phyloP scores from a whole-genome alignment of 2,113 vertebrate genomes.

The Strix uralensis region DNA sequence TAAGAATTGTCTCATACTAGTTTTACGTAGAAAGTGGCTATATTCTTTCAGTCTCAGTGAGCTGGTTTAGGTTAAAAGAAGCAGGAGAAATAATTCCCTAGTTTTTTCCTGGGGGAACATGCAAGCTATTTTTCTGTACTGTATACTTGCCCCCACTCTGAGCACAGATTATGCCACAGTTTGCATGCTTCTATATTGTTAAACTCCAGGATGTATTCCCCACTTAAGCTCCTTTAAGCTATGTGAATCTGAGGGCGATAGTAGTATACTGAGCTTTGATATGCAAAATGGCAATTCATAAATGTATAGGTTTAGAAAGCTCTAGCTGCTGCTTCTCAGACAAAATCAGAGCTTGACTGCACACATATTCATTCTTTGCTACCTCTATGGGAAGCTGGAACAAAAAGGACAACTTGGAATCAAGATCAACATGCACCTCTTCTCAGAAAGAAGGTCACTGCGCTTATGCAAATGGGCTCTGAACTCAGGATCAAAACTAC shows the following conservation, averaged over 20 bases:
- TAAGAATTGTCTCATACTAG: background rate
- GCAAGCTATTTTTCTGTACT: background rate
- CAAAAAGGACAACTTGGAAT: background rate
- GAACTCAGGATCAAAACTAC: background rate
- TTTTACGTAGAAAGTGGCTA: background rate
- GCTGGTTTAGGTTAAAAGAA: background rate
- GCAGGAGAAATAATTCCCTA: background rate
- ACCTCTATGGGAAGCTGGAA: background rate
- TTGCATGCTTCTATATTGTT: background rate
- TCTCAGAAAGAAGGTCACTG: background rate
- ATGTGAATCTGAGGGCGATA: background rate
- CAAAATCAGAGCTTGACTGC: background rate
- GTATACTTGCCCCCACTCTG: background rate
- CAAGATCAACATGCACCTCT: background rate
- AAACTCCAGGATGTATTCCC: background rate
- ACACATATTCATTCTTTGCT: background rate
- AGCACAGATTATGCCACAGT: background rate
- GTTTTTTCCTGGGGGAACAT: background rate
- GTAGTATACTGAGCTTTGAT: background rate
- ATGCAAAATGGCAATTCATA: background rate
- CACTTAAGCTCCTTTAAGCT: background rate
- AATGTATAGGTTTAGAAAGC: background rate
- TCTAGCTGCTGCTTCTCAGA: background rate
- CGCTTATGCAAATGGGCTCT: background rate
- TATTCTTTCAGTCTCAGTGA: background rate